A percentile compares a stretch with the other conserved stretches of the same genome.
Evolutionary conservation across 2,113 vertebrate species (phyloP).

Genomic region (Phalacrocorax carbo): DNA sequence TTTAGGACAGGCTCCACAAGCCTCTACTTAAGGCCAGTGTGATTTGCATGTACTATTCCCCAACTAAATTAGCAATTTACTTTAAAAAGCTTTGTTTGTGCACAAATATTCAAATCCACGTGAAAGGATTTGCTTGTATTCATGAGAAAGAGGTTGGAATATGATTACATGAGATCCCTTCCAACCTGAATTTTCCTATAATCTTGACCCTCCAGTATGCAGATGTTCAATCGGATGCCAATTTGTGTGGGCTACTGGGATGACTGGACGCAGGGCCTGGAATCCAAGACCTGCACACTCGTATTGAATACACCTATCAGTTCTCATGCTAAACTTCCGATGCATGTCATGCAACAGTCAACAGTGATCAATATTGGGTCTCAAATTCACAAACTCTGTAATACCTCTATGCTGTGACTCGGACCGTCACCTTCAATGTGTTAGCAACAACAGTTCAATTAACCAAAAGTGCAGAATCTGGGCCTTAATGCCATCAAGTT

Average conservation of each 20-base stretch:
- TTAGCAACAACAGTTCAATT: neutral
- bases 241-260: neutral
- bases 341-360: neutral
- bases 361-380: neutral
- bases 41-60: neutral
- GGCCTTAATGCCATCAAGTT: neutral
- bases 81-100: neutral
- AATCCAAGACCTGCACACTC: neutral
- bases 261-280: neutral
- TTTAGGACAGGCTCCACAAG: neutral
- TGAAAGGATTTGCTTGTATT: neutral
- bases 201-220: neutral
- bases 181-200: neutral
- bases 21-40: neutral
- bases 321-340: neutral
- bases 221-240: neutral
- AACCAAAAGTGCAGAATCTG: neutral
- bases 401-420: neutral
- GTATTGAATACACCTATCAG: neutral
- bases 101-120: neutral
- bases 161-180: neutral
- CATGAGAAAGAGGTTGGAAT: neutral
- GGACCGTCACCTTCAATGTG: neutral
- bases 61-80: neutral
- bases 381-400: neutral